Base-by-base conservation (phyloP, 2,797 vertebrate species). In the Menidia menidia region DNA sequence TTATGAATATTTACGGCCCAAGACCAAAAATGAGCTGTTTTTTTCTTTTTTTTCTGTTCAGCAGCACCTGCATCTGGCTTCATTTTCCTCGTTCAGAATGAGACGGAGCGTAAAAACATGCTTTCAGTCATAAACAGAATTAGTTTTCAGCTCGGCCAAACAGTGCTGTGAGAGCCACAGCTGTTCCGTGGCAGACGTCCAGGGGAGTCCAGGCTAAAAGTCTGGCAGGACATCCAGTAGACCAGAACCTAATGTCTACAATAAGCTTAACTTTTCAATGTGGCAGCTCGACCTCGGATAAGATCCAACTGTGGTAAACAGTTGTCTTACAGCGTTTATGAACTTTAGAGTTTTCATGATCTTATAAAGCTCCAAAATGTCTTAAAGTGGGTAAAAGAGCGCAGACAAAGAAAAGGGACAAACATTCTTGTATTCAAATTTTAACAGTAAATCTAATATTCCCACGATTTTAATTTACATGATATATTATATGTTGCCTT, bases 131-230 rank as follows among this genome's bases (percentile, higher is more conserved):
- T 55, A 68, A 55, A 42, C 18, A 65, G 14, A 52, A 50, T 33
- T 52, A 1, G 53, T 57, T 60, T 69, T 73, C 59, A 70, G 62
- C 30, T 66, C 15, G 60, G 48, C 33, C 8, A 43, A 42, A 31
- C 54, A 60, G 33, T 3, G n/a, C 54, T 72, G 71, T 12, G 55
- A 32, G 63, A 59, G 65, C 71, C 54, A 70, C 84, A 83, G 76
- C 84, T 87, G 82, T 68, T 67, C 15, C 54, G 10, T 75, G 78
- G 75, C 75, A 56, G 44, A 41, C 7, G 10, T 78, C 80, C 78
- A 80, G 39, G 16, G 4, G 44, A 75, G 65, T 73, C 60, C 41
- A 68, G 64, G 64, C 65, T 72, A 41, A 72, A 78, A 64, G 50
- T 79, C 70, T 69, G 48, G 56, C 66, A 15, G 32, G 73, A 81